Conservation (phyloP, 2,888 invertebrate species). For the Xylophagus ater region DNA sequence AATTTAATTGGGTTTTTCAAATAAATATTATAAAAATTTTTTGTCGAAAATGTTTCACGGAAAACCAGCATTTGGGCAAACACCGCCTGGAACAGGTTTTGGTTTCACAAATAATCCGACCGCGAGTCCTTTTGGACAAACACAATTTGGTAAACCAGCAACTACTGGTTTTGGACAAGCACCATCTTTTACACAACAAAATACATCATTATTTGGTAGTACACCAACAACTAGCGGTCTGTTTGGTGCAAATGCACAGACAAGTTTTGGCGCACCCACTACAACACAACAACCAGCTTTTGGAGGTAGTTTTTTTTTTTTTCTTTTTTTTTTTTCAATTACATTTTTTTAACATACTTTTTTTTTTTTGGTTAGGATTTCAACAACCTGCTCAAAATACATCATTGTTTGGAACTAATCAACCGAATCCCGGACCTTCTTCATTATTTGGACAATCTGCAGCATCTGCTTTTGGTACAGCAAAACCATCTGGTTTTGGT, state of each 20-base stretch:
- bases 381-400: slow-evolving; percentile 42
- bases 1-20: too few relatives aligned
- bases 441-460: slow-evolving; percentile 54
- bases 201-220: slow-evolving; percentile 47
- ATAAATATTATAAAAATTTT: too few relatives aligned
- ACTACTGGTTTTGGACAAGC: slow-evolving; percentile 55
- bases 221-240: slow-evolving; percentile 42
- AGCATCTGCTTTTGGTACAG: slow-evolving; percentile 49
- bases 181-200: slow-evolving; percentile 53
- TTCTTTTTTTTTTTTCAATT: neutral
- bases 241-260: slow-evolving; percentile 51
- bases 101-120: slow-evolving; percentile 30
- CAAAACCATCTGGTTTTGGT: slow-evolving; percentile 37
- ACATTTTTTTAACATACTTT: slow-evolving; percentile 19
- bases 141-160: slow-evolving; percentile 48
- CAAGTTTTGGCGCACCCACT: slow-evolving; percentile 53
- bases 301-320: slow-evolving; percentile 29
- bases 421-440: slow-evolving; percentile 38
- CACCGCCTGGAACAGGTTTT: slow-evolving; percentile 30
- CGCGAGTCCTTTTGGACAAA: slow-evolving; percentile 40
- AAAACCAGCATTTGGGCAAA: slow-evolving; percentile 42
- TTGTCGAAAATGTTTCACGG: too few relatives aligned
- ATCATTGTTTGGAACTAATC: slow-evolving; percentile 48
- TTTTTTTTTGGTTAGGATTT: slow-evolving; percentile 23
- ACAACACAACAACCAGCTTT: slow-evolving; percentile 35